Evolutionary conservation across 2,113 vertebrate genomes (phyloP), one percentile per base, ranked within the genome.

Genomic region (Vicugna pacos): DNA sequence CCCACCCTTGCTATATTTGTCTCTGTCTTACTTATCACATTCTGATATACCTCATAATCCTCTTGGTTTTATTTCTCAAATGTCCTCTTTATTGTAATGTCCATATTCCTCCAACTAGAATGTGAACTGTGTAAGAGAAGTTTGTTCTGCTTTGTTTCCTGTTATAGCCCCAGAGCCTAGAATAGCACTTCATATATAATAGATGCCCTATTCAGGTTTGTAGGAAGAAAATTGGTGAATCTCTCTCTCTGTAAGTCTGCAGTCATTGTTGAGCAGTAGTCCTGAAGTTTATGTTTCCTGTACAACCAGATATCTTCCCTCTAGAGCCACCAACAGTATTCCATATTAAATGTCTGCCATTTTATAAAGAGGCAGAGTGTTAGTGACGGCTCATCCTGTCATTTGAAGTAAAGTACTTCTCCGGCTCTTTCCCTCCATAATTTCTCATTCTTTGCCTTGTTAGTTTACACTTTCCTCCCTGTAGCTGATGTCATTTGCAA

Each of bases 401-500:
- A 0, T 38, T 48, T 32, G 11, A 75, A 56, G 58, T 38, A 60
- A 65, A 26, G 65, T 82, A 17, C 11, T 54, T 2, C 60, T 35
- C 12, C 12, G n/a, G 42, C 11, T 54, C 67, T 52, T 48, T 56
- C 24, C 26, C 80, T 69, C 73, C 54, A 12, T 7, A 38, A 7
- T 8, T 75, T 69, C n/a, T 85, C 80, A 22, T 95, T 85, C 88
- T 77, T 46, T 88, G 84, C 28, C 72, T 52, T 93, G 56, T 46
- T 17, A 46, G n/a, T 35, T 96, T 88, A 62, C 26, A 32, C 84
- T 94, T 62, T 62, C 48, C 62, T 97, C n/a, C 48, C 19, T 72
- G 56, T 56, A 79, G 54, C 76, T 95, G 87, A 92, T 89, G 96
- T 93, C 56, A 77, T 76, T 87, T 79, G 60, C 88, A 94, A 42